These are phyloP conservation scores for Molanna angustata DNA, from an alignment of 2,888 invertebrate genomes.

Conservation along the genomic window DNA sequence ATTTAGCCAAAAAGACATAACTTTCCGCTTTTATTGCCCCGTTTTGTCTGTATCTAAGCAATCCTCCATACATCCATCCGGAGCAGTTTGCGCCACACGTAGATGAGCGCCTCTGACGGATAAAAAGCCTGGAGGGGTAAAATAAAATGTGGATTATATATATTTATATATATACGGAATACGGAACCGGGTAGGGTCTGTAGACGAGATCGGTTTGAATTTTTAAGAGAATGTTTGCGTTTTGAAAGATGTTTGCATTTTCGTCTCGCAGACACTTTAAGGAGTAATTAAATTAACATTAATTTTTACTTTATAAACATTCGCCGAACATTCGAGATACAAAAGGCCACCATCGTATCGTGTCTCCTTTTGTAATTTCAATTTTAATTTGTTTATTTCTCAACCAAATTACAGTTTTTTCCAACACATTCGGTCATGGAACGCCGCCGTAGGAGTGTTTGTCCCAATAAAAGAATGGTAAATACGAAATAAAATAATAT, in stretches of 20 bases:
- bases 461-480: no score
- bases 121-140: neutral
- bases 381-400: conserved; percentile 24
- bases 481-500: no score
- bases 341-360: conserved; percentile 10
- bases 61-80: conserved; percentile 27
- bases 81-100: conserved; percentile 10
- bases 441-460: no score
- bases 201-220: conserved; percentile 20
- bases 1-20: conserved; percentile 33
- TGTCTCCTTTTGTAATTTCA: conserved; percentile 9
- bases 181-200: no score
- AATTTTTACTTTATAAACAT: conserved; percentile 34
- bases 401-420: no score
- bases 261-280: conserved; percentile 27
- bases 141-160: conserved; percentile 15
- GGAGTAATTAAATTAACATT: conserved; percentile 33
- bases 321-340: conserved; percentile 4
- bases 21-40: conserved; percentile 31
- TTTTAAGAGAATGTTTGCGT: conserved; percentile 22
- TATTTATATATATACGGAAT: no score
- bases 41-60: conserved; percentile 24
- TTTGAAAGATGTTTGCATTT: conserved; percentile 30
- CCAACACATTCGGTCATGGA: no score
- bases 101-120: conserved; percentile 5